A percentile compares a stretch with the other conserved stretches of the same genome.
phyloP scores from a whole-genome alignment of 2,113 vertebrate species.

The Ammodytes dubius region DNA sequence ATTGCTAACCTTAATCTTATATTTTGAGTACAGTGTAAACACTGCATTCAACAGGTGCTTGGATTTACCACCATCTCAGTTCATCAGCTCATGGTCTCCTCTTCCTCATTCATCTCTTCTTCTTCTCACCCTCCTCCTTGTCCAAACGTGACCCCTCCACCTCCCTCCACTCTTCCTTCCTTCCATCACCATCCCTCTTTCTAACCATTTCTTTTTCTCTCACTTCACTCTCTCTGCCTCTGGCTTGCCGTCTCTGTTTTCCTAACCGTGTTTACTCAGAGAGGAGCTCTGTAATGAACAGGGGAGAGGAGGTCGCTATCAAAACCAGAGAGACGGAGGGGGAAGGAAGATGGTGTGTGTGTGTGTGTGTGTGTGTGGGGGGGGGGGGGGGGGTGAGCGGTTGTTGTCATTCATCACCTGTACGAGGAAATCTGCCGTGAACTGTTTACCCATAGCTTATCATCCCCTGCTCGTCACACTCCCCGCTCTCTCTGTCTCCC shows the following conservation, averaged over 20 bases:
- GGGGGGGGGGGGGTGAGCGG: conserved; percentile 52
- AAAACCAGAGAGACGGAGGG: conserved; percentile 27
- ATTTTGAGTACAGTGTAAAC: not conserved
- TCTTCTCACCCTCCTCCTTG: conserved; percentile 1
- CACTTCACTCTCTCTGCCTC: conserved; percentile 22
- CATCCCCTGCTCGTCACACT: conserved; percentile 72
- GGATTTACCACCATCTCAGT: conserved; percentile 17
- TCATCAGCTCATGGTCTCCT: conserved; percentile 24
- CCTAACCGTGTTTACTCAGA: conserved; percentile 70
- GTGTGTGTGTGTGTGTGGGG: too few species aligned
- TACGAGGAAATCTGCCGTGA: conserved; percentile 77
- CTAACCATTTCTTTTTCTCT: conserved; percentile 21
- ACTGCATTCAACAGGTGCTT: conserved; percentile 44
- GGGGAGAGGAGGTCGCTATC: conserved; percentile 49
- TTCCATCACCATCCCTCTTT: conserved; percentile 39
- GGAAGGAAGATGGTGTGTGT: not conserved
- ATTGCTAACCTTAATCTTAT: not conserved
- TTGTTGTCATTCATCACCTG: conserved; percentile 82
- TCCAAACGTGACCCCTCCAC: conserved; percentile 13
- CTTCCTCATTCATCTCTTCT: conserved; percentile 14
- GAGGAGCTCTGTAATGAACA: conserved; percentile 57
- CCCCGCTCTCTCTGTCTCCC: conserved; percentile 41
- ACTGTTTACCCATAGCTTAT: conserved; percentile 81
- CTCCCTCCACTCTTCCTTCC: conserved; percentile 21
- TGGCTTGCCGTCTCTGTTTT: conserved; percentile 59